Conservation (phyloP, 2,888 invertebrate species). For the Himalopsyche kuldschensis region DNA sequence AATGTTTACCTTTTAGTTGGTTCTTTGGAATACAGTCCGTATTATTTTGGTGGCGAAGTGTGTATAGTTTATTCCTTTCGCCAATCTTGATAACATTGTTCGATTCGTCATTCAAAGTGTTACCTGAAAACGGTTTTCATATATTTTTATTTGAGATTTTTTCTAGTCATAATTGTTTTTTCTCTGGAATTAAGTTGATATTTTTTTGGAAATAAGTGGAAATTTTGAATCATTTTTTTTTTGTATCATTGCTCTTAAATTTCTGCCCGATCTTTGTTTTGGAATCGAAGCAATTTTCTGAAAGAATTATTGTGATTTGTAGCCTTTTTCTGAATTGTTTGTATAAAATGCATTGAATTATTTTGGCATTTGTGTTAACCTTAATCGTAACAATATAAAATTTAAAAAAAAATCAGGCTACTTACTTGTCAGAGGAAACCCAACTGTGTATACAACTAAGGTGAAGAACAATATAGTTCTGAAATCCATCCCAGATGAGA, state of each 20-base stretch:
- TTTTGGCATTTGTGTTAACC: neutral
- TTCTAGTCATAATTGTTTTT: too few species aligned
- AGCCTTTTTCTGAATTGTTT: too few species aligned
- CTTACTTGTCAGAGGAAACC: neutral
- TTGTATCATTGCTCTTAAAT: too few species aligned
- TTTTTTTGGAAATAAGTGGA: too few species aligned
- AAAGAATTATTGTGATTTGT: too few species aligned
- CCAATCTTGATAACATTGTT: neutral
- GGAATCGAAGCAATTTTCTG: too few species aligned
- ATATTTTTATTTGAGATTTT: neutral
- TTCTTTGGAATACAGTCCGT: neutral
- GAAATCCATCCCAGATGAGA: neutral
- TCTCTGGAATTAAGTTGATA: too few species aligned
- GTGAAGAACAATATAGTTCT: neutral
- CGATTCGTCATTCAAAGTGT: neutral
- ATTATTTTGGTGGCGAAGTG: neutral
- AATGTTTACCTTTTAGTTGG: neutral
- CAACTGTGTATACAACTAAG: neutral
- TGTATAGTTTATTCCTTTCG: neutral
- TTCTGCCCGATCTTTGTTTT: too few species aligned
- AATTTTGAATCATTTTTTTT: too few species aligned
- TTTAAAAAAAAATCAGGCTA: neutral
- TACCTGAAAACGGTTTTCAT: neutral
- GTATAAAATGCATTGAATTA: too few species aligned
- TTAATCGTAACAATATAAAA: neutral